Evolutionary conservation across 2,797 vertebrate species (phyloP).

Genomic region (Pangasius larnaudii): DNA sequence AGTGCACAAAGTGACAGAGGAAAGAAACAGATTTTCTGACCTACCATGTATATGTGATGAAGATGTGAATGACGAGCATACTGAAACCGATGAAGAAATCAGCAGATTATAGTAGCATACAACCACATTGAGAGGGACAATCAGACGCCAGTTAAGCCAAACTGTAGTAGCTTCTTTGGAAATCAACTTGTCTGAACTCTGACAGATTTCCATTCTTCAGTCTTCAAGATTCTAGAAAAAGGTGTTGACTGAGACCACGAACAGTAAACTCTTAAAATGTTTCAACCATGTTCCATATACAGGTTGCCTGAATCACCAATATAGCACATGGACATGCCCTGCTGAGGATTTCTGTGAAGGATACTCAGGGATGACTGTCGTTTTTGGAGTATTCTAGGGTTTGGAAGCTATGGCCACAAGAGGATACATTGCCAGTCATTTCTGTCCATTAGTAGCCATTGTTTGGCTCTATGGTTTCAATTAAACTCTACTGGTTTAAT

Average conservation of each 20-base stretch:
- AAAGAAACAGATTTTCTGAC: slow-evolving; percentile 28
- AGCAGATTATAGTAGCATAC: slow-evolving; percentile 44
- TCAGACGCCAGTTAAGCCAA: slow-evolving; percentile 48
- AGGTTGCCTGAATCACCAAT: neutral
- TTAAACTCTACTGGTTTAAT: neutral
- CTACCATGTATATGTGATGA: slow-evolving; percentile 32
- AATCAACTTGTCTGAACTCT: neutral
- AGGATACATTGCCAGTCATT: slow-evolving; percentile 8
- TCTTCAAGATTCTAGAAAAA: neutral
- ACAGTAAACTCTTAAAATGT: neutral
- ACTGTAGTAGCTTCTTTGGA: slow-evolving; percentile 19
- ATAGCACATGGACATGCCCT: neutral
- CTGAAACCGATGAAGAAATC: slow-evolving; percentile 49
- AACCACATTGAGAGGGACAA: slow-evolving; percentile 59
- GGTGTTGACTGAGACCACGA: neutral
- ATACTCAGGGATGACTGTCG: slow-evolving; percentile 53
- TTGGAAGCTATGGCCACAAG: slow-evolving; percentile 19
- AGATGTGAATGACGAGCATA: slow-evolving; percentile 11
- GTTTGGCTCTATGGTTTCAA: neutral
- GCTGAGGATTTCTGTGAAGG: slow-evolving; percentile 25
- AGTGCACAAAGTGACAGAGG: slow-evolving; percentile 13
- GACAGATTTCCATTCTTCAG: neutral
- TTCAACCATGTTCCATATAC: neutral
- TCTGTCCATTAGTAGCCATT: neutral
- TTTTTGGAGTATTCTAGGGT: slow-evolving; percentile 23